Evolutionary conservation across 2,888 invertebrate species (phyloP), one percentile per base, ranked within the genome.

Genomic region (Brachyptera risi): DNA sequence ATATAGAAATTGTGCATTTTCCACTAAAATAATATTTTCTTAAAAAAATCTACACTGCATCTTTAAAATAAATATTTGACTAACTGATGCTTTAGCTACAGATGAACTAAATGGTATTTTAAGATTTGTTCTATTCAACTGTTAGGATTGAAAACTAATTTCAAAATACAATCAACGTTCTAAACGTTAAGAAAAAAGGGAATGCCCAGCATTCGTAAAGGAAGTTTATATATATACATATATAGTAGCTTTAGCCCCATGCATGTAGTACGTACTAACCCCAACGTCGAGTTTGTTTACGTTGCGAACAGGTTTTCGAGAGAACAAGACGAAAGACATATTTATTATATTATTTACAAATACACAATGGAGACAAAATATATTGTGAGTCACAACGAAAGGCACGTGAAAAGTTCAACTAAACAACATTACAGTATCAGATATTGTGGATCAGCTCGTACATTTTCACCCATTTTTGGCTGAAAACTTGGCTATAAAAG

Each of bases 331-430:
- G n/a, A n/a, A n/a, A n/a, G n/a, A n/a, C n/a, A n/a, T n/a, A n/a
- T n/a, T n/a, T n/a, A n/a, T n/a, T 51, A 26, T 44, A 44, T 2
- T 31, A 31, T 51, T n/a, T 51, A 51, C 35, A 26, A n/a, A 15
- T 23, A 56, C 56, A 56, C 38, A 54, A 44, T 44, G 44, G 44
- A 44, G 44, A 44, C 19, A 21, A 44, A 44, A 44, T 44, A 50
- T 27, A 51, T 35, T 37, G 54, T 19, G 37, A 37, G 13, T 54
- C 54, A 31, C 54, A 54, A 54, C 17, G 54, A 54, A 54, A 54
- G 54, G 54, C 54, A 54, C 54, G 37, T 54, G 54, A 54, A 54
- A 54, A 51, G 51, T 54, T 31, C 21, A 54, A 31, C 54, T 37
- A 54, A 54, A 54, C 19, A 19, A 23, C 21, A 15, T 40, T 7